Evolutionary conservation across 2,113 vertebrate species (phyloP).

Genomic region (Hypomesus transpacificus): DNA sequence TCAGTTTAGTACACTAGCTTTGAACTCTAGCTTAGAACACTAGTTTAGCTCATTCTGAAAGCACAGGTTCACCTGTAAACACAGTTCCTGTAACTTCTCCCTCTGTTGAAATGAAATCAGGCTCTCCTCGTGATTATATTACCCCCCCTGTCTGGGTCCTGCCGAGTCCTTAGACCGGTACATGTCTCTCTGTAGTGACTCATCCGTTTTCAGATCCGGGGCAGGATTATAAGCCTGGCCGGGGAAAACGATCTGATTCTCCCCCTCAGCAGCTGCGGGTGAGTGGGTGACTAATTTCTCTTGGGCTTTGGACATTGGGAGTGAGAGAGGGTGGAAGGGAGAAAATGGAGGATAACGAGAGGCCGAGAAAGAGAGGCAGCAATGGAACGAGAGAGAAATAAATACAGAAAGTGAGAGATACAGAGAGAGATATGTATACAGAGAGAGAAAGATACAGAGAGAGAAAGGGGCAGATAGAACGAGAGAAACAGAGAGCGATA

Average conservation of each 20-base stretch:
- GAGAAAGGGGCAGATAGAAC: background rate
- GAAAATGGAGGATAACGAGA: constrained; percentile 44
- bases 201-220: constrained; percentile 59
- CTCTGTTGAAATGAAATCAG: too few species aligned
- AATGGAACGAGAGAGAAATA: constrained; percentile 12
- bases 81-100: too few species aligned
- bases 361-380: background rate
- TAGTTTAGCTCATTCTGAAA: too few species aligned
- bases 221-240: constrained; percentile 52
- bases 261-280: constrained; percentile 15
- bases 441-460: background rate
- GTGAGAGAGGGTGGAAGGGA: constrained; percentile 50
- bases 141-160: too few species aligned
- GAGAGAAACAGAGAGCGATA: too few species aligned
- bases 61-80: too few species aligned
- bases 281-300: constrained; percentile 71
- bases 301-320: constrained; percentile 61
- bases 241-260: constrained; percentile 55
- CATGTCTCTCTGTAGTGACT: constrained; percentile 33
- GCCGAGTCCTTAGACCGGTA: constrained; percentile 9
- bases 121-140: too few species aligned
- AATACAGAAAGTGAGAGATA: background rate
- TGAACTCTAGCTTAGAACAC: too few species aligned
- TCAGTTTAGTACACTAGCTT: too few species aligned
- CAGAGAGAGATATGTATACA: too few species aligned